These are phyloP conservation scores for Ophonus ardosiacus DNA, from an alignment of 2,888 invertebrate genomes.

Conservation along the genomic window DNA sequence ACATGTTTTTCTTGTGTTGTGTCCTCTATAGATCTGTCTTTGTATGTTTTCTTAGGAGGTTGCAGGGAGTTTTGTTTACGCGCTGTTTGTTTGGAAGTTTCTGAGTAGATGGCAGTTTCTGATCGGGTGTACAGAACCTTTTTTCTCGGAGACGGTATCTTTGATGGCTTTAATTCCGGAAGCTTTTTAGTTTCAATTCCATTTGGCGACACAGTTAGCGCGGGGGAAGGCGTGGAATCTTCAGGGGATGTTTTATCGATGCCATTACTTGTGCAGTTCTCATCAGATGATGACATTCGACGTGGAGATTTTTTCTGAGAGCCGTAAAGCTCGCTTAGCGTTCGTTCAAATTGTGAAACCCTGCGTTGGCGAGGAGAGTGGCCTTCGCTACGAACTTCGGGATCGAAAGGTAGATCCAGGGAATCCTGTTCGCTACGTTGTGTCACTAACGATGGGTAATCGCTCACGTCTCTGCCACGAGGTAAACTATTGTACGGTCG, in stretches of 20 bases:
- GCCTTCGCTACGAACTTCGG: constrained; percentile 54
- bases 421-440: constrained; percentile 65
- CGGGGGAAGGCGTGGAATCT: neutral
- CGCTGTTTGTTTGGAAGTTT: constrained; percentile 37
- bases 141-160: constrained; percentile 64
- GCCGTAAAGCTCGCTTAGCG: constrained; percentile 59
- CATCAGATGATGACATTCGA: constrained; percentile 12
- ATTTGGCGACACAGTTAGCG: constrained; percentile 5
- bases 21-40: constrained; percentile 46
- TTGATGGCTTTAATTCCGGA: constrained; percentile 54
- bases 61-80: constrained; percentile 58
- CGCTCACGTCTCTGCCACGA: constrained; percentile 76
- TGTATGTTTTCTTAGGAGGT: constrained; percentile 39
- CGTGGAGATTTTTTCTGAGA: constrained; percentile 26
- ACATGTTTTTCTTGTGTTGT: constrained; percentile 65
- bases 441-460: constrained; percentile 73
- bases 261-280: constrained; percentile 25
- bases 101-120: constrained; percentile 54
- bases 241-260: constrained; percentile 38
- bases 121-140: constrained; percentile 65
- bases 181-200: constrained; percentile 43
- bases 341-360: constrained; percentile 56
- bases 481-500: constrained; percentile 81
- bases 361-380: constrained; percentile 47
- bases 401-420: constrained; percentile 66